Evolutionary conservation across 2,797 vertebrate genomes (phyloP), one percentile per base, ranked within the genome.

Genomic region (Meda fulgida): DNA sequence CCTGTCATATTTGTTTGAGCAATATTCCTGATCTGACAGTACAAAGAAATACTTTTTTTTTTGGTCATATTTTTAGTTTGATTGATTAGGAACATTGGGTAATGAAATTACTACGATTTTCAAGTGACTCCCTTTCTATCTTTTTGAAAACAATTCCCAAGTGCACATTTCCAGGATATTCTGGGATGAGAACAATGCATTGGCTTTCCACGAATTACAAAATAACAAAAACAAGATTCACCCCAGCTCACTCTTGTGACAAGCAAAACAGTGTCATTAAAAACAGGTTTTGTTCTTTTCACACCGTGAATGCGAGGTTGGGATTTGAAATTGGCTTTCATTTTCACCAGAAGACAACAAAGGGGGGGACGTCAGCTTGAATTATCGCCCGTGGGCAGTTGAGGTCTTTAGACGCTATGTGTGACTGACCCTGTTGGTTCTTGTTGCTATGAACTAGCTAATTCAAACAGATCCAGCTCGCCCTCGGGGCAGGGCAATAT

Each of bases 391-490:
- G 19, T 71, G 86, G 77, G 79, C 77, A 73, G 78, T 36, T 10
- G 38, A 82, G 80, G 85, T 88, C 86, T 87, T 84, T 80, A 86
- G 86, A 66, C 60, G 7, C 63, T 4, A 48, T 55, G 66, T 85
- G 77, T 13, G 72, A 75, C 76, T 83, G 88, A 89, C 85, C 83
- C 77, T 58, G 70, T 78, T 85, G 91, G 77, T 93, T 92, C 81
- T 87, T 53, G 83, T 89, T 89, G 86, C 81, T 60, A 87, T 88
- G 89, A 84, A 60, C 46, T 76, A n/a, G 69, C 89, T 90, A 87
- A 88, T 86, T 85, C 77, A 86, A 89, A 87, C 43, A 80, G 40
- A 90, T 81, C 34, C 78, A 66, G 18, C 43, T 83, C 87, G 67
- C 79, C 63, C 76, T 76, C n/a, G 7, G 38, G 18, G 67, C 63